Evolutionary conservation across 2,888 invertebrate species (phyloP).

Genomic region (Dione juno): DNA sequence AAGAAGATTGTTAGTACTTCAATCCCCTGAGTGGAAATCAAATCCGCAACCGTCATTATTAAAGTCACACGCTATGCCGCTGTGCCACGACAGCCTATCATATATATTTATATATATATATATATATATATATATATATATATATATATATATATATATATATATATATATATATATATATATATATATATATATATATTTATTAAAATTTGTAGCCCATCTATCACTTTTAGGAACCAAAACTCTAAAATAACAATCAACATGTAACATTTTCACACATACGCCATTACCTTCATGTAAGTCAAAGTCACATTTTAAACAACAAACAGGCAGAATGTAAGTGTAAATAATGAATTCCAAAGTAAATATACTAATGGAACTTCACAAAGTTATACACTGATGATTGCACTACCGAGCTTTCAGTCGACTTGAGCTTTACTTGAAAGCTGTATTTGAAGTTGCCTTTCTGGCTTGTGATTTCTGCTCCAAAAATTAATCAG

Average conservation of each 20-base stretch:
- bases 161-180: too few relatives aligned
- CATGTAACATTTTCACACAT: background rate
- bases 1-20: too few relatives aligned
- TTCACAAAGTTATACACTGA: conserved; percentile 1
- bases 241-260: too few relatives aligned
- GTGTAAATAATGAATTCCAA: conserved; percentile 10
- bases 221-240: too few relatives aligned
- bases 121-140: background rate
- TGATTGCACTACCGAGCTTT: background rate
- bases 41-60: too few relatives aligned
- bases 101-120: too few relatives aligned
- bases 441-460: background rate
- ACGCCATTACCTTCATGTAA: background rate
- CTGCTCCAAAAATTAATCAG: background rate
- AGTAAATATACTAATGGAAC: conserved; percentile 8
- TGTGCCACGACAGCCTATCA: too few relatives aligned
- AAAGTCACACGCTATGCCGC: too few relatives aligned
- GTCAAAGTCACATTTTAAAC: background rate
- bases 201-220: too few relatives aligned
- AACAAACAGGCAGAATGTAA: background rate
- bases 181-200: too few relatives aligned
- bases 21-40: too few relatives aligned
- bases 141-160: background rate
- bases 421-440: conserved; percentile 15
- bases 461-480: background rate